Conservation (phyloP, 2,797 vertebrate species). For the Myiotriccus ornatus region DNA sequence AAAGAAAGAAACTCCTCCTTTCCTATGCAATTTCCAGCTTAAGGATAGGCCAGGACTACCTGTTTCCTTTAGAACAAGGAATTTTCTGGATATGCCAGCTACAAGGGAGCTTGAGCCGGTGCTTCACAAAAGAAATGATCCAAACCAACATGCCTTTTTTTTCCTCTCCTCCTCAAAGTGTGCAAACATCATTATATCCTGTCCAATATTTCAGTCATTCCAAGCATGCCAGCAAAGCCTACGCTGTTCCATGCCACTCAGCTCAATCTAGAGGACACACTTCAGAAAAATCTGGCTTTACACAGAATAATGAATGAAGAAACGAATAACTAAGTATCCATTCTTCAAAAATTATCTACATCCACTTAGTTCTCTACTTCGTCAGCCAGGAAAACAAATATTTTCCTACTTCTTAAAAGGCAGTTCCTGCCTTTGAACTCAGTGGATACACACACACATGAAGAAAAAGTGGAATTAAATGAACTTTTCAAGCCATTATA, state of each 20-base stretch:
- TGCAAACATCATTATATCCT: background rate
- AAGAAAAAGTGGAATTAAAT: background rate
- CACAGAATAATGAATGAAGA: background rate
- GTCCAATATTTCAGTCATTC: background rate
- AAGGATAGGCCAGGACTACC: background rate
- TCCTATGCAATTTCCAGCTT: background rate
- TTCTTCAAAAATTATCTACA: background rate
- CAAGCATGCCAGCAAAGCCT: background rate
- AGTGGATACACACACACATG: background rate
- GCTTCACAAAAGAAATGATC: background rate
- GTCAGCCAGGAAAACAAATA: background rate
- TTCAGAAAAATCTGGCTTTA: background rate
- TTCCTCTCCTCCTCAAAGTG: background rate
- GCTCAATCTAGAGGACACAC: background rate
- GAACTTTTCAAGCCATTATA: background rate
- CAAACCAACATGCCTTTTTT: background rate
- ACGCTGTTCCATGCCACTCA: background rate
- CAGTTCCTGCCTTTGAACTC: conserved; percentile 29
- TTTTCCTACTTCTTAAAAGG: background rate
- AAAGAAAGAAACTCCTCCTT: background rate
- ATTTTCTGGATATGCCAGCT: background rate
- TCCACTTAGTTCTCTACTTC: background rate
- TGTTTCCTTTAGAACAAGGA: background rate
- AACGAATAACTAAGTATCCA: background rate
- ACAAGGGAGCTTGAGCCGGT: background rate